Evolutionary conservation across 2,888 invertebrate species (phyloP), one percentile per base, ranked within the genome.

Genomic region (Bhutanitis thaidina): DNA sequence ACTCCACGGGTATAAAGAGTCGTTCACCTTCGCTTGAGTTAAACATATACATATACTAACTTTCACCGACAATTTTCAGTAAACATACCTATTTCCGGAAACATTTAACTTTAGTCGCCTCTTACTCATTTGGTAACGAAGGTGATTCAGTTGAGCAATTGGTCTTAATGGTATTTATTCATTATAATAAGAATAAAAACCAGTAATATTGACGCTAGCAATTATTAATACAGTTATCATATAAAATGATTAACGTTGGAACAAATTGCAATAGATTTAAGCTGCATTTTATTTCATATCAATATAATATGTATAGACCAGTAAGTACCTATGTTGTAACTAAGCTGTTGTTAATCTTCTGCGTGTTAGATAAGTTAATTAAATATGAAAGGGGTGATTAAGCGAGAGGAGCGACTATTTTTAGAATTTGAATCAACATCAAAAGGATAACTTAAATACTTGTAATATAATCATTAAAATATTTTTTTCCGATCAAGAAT

Each of bases 31-130:
- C 77, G 54, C 57, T 55, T 41, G n/a, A 38, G 52, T 52, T 60
- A 64, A 8, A 61, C 56, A 5, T 20, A 20, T n/a, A n/a, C 46
- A 63, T 59, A 65, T 56, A 71, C 63, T 73, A 55, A 80, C 84
- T 88, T 86, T 87, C 82, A 79, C 80, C 61, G 58, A 62, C 49
- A 65, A 60, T 70, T 75, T 77, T 78, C 69, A 72, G 71, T 75
- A 74, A 79, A 79, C 74, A 74, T 62, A n/a, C n/a, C n/a, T n/a
- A 72, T 71, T 74, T 74, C 74, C 79, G 82, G 82, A 82, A 79
- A 81, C 61, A 65, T 68, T 69, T 64, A 62, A 67, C 75, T 77
- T 78, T 60, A 34, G 54, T 44, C 67, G 59, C 74, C 70, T 70
- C 62, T 77, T 72, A 72, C 76, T 69, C 59, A 69, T 75, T 78